phyloP scores from a whole-genome alignment of 2,797 vertebrate genomes.

The Halcyon chelicuti region DNA sequence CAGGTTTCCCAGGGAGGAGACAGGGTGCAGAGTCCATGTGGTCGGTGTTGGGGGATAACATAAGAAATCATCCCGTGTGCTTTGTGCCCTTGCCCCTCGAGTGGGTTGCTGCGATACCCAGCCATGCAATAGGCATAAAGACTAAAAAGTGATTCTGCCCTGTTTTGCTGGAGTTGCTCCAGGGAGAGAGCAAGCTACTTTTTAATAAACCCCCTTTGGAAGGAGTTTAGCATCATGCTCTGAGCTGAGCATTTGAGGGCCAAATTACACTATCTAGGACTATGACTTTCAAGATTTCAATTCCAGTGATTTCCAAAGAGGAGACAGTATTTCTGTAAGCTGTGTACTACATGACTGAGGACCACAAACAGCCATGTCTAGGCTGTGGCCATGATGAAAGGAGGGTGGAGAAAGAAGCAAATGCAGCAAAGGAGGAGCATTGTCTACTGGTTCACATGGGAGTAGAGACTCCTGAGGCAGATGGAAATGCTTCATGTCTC shows the following conservation, averaged over 20 bases:
- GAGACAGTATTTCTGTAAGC: neutral
- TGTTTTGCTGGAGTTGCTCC: neutral
- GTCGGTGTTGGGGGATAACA: rapidly evolving
- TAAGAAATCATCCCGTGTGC: neutral
- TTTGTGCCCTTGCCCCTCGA: neutral
- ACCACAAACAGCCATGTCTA: neutral
- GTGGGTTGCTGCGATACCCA: neutral
- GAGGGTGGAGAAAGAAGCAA: neutral
- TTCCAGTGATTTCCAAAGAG: neutral
- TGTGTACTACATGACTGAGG: neutral
- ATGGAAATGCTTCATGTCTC: neutral
- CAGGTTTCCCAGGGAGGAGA: neutral
- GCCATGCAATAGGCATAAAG: neutral
- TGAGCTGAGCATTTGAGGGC: neutral
- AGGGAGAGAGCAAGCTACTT: neutral
- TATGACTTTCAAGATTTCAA: neutral
- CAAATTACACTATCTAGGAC: neutral
- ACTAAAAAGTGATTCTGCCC: neutral
- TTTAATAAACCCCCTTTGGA: neutral
- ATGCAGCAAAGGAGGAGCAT: neutral
- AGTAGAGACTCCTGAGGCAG: neutral
- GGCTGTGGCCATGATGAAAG: neutral
- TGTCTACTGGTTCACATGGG: neutral
- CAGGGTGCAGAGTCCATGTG: rapidly evolving
- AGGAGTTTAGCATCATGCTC: neutral